A percentile compares a stretch with the other conserved stretches of the same genome.
Conservation (phyloP, 64 coral and sea anemone genomes). For the Actinia tenebrosa region DNA sequence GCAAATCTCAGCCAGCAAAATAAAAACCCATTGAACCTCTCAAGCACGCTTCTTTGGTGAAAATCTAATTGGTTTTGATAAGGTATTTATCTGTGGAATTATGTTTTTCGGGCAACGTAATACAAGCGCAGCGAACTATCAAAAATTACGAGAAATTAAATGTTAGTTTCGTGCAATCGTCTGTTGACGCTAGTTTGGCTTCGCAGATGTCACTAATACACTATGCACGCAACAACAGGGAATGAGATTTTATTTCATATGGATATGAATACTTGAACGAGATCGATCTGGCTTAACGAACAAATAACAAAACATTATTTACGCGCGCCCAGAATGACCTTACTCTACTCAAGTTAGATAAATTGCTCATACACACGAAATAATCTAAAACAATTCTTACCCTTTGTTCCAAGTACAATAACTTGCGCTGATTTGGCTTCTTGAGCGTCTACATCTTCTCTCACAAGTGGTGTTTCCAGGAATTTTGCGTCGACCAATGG, state of each 20-base stretch:
- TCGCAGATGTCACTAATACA: not conserved
- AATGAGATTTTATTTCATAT: not conserved
- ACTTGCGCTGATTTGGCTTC: conserved; percentile 4
- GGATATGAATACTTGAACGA: not conserved
- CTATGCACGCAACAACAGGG: not conserved
- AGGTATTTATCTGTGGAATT: not conserved
- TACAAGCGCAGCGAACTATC: not conserved
- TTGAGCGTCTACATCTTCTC: not conserved
- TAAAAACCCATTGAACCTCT: not conserved
- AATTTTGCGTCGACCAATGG: conserved; percentile 9
- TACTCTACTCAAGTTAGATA: not conserved
- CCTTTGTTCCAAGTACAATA: conserved; percentile 9
- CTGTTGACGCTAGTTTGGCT: not conserved
- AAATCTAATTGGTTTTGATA: not conserved
- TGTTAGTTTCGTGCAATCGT: not conserved
- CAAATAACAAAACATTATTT: not conserved
- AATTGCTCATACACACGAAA: not conserved
- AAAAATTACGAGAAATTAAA: not conserved
- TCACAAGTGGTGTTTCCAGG: conserved; percentile 2
- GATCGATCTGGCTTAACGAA: not conserved
- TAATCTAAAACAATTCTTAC: conserved; percentile 2
- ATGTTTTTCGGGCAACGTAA: not conserved
- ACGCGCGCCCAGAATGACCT: not conserved
- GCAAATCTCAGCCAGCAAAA: not conserved
- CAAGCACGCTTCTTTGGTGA: not conserved